phyloP scores from a whole-genome alignment of 2,797 vertebrate genomes.

The Numenius phaeopus region DNA sequence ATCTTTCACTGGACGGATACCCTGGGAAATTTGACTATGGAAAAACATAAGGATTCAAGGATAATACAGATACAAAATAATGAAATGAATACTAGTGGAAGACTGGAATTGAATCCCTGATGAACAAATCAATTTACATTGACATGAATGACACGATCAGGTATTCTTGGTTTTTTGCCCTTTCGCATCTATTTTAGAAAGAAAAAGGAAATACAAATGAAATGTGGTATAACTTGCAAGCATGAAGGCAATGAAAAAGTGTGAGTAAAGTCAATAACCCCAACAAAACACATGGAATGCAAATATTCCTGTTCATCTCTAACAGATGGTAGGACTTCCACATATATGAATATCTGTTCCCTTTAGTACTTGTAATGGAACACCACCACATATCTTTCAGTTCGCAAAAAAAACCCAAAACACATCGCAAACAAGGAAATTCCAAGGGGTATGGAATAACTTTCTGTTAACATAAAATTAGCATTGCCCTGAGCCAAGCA shows the following conservation, averaged over 20 bases:
- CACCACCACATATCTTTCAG: neutral
- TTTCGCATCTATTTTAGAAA: neutral
- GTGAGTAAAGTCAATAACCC: neutral
- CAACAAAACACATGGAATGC: neutral
- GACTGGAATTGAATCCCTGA: neutral
- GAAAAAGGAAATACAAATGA: neutral
- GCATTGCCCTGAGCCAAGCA: neutral
- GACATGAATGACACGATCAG: neutral
- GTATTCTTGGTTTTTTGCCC: neutral
- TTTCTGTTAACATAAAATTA: neutral
- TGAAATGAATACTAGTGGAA: neutral
- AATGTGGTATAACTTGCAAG: neutral
- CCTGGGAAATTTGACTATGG: neutral
- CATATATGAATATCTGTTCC: neutral
- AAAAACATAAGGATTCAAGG: neutral
- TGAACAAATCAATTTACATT: neutral
- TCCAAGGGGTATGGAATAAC: neutral
- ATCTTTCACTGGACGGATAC: neutral
- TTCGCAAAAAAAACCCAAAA: neutral
- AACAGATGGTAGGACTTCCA: neutral
- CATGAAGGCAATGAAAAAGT: neutral
- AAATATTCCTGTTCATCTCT: neutral
- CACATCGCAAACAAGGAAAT: neutral
- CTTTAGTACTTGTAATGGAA: neutral
- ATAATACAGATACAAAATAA: neutral